Percentiles rank a stretch among this genome's conserved stretches.
These are phyloP conservation scores for Hippocampus kuda DNA, from an alignment of 2,797 vertebrate genomes.

Conservation along the genomic window DNA sequence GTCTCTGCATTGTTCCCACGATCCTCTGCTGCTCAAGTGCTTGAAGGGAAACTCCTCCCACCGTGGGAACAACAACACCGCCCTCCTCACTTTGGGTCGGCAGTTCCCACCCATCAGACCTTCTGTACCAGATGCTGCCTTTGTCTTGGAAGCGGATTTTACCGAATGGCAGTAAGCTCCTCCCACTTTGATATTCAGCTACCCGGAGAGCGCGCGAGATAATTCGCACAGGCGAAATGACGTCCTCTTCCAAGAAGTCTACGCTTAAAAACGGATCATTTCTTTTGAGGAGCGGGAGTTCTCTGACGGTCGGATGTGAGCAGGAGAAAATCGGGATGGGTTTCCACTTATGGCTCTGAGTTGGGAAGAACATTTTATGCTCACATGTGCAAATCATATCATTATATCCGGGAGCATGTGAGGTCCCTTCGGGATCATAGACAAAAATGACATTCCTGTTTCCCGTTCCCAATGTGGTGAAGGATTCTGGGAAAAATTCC, in stretches of 20 bases:
- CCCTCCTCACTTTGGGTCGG: background rate
- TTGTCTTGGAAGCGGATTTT: conserved; percentile 43
- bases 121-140: conserved; percentile 47
- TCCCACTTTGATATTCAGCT: conserved; percentile 34
- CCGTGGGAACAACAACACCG: background rate
- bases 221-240: conserved; percentile 35
- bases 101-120: conserved; percentile 22
- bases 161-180: conserved; percentile 43
- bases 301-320: conserved; percentile 49
- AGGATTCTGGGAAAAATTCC: conserved; percentile 32
- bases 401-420: conserved; percentile 44
- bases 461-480: background rate
- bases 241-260: conserved; percentile 15
- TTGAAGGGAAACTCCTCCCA: conserved; percentile 13
- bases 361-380: conserved; percentile 28
- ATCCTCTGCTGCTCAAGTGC: conserved; percentile 27
- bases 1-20: conserved; percentile 21
- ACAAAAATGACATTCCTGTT: conserved; percentile 11
- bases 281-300: conserved; percentile 71
- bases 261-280: conserved; percentile 57
- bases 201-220: conserved; percentile 31
- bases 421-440: conserved; percentile 41
- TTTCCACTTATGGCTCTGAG: conserved; percentile 17
- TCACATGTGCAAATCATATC: background rate
- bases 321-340: conserved; percentile 67